Percentiles rank a stretch among this genome's conserved stretches.
Evolutionary conservation across 1,140 invertebrate species (phyloP).

Genomic region (Meloidogyne floridensis): DNA sequence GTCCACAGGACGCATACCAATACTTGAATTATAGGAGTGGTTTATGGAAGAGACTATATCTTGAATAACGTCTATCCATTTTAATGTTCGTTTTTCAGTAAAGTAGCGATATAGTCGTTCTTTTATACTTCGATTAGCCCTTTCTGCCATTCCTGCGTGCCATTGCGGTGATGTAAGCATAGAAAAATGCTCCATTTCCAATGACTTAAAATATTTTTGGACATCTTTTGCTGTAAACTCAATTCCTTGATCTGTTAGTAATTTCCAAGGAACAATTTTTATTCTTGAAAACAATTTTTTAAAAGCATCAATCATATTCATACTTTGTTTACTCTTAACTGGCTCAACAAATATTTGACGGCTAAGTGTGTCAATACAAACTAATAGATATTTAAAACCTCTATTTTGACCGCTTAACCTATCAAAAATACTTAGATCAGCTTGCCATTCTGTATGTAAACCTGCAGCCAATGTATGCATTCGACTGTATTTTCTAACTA

Average conservation of each 20-base stretch:
- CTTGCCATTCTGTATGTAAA: conserved; percentile 46
- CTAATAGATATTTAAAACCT: conserved; percentile 38
- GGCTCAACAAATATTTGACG: conserved; percentile 44
- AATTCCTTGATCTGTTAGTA: conserved; percentile 41
- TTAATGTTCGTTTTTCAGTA: conserved; percentile 33
- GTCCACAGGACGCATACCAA: conserved; percentile 18
- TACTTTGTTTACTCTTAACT: conserved; percentile 30
- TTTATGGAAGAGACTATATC: conserved; percentile 45
- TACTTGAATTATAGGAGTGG: conserved; percentile 33
- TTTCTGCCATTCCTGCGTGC: conserved; percentile 47
- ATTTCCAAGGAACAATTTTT: conserved; percentile 26
- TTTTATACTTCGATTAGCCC: conserved; percentile 44
- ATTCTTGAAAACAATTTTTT: conserved; percentile 20
- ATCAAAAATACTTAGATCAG: conserved; percentile 40
- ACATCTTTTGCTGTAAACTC: conserved; percentile 38
- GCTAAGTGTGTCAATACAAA: conserved; percentile 44
- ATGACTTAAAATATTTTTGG: conserved; percentile 33
- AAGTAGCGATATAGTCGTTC: conserved; percentile 44
- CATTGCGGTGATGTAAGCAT: conserved; percentile 37
- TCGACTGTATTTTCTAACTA: conserved; percentile 14
- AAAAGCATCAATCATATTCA: conserved; percentile 39
- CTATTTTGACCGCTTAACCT: conserved; percentile 24
- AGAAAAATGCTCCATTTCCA: conserved; percentile 18
- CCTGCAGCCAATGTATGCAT: conserved; percentile 31
- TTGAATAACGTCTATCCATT: conserved; percentile 42